Percentiles rank a stretch among this genome's conserved stretches.
Evolutionary conservation across 2,113 vertebrate genomes (phyloP).

Genomic region (Leucoraja erinaceus): DNA sequence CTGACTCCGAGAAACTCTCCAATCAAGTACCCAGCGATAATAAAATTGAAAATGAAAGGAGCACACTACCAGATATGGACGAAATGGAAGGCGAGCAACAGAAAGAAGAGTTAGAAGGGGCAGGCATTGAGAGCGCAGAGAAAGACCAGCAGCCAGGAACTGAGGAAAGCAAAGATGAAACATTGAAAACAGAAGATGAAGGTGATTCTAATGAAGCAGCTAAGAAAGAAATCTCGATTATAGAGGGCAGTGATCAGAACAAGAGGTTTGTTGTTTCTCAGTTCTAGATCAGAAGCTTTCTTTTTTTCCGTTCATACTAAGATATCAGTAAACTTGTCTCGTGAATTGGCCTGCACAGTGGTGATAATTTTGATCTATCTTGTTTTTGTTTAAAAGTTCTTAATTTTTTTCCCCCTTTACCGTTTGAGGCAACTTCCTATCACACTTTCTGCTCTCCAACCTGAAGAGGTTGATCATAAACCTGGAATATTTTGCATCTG

Average conservation of each 20-base stretch:
- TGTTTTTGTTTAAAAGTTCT: constrained; percentile 32
- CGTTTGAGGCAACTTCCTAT: constrained; percentile 27
- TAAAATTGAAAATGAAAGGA: constrained; percentile 66
- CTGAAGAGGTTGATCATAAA: constrained; percentile 33
- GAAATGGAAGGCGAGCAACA: constrained; percentile 74
- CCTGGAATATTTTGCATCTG: constrained; percentile 37
- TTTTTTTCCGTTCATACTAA: constrained; percentile 77
- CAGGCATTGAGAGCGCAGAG: constrained; percentile 56
- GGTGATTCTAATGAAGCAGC: constrained; percentile 70
- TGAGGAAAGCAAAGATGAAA: constrained; percentile 71
- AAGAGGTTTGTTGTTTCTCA: constrained; percentile 99
- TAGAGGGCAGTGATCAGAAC: constrained; percentile 97
- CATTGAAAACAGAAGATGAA: constrained; percentile 76
- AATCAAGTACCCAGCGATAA: constrained; percentile 66
- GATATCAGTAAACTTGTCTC: constrained; percentile 56
- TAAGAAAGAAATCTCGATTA: constrained; percentile 91
- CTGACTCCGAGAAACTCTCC: constrained; percentile 67
- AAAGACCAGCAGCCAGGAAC: constrained; percentile 65
- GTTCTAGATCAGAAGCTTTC: constrained; percentile 94
- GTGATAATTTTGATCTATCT: constrained; percentile 33
- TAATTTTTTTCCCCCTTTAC: constrained; percentile 34
- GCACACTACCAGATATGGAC: constrained; percentile 61
- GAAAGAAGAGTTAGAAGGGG: constrained; percentile 62
- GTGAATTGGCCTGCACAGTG: constrained; percentile 53
- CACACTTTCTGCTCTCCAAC: constrained; percentile 36